These are phyloP conservation scores for Quadroppia sp. DNA, from an alignment of 2,888 invertebrate species.

Conservation along the genomic window DNA sequence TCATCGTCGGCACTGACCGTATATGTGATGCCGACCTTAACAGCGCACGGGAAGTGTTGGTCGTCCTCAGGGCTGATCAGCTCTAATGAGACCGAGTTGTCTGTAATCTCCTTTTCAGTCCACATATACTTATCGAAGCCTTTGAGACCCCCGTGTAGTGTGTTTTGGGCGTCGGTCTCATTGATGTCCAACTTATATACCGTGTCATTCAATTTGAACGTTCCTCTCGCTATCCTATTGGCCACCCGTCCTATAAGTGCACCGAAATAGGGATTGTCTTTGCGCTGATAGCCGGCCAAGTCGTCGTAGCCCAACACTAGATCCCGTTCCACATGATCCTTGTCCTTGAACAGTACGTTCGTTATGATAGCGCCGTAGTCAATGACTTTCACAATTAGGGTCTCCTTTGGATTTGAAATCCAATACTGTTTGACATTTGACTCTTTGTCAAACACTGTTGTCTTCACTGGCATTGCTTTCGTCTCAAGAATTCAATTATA, in stretches of 20 bases:
- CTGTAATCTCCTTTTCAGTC: background rate
- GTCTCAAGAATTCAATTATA: too few species aligned
- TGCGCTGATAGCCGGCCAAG: conserved; percentile 62
- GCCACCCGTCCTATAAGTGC: conserved; percentile 80
- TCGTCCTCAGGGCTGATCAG: conserved; percentile 62
- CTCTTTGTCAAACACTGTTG: conserved; percentile 44
- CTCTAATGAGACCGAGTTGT: conserved; percentile 39
- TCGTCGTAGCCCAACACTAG: conserved; percentile 76
- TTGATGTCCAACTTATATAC: conserved; percentile 70
- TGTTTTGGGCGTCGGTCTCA: conserved; percentile 53
- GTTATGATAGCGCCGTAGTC: conserved; percentile 80
- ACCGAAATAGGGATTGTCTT: conserved; percentile 65
- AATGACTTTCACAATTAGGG: conserved; percentile 60
- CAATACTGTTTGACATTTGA: conserved; percentile 61
- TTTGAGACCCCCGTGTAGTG: conserved; percentile 75
- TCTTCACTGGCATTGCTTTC: conserved; percentile 39
- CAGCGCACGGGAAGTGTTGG: conserved; percentile 83
- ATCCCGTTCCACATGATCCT: conserved; percentile 67
- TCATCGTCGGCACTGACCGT: conserved; percentile 69
- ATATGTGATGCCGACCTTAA: conserved; percentile 67
- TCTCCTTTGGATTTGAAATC: conserved; percentile 63
- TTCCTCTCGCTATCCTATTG: conserved; percentile 70
- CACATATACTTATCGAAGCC: conserved; percentile 69
- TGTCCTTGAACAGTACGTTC: conserved; percentile 69
- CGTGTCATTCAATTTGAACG: conserved; percentile 65